phyloP scores from a whole-genome alignment of 1,140 invertebrate genomes.

The Rhopalosiphum padi region DNA sequence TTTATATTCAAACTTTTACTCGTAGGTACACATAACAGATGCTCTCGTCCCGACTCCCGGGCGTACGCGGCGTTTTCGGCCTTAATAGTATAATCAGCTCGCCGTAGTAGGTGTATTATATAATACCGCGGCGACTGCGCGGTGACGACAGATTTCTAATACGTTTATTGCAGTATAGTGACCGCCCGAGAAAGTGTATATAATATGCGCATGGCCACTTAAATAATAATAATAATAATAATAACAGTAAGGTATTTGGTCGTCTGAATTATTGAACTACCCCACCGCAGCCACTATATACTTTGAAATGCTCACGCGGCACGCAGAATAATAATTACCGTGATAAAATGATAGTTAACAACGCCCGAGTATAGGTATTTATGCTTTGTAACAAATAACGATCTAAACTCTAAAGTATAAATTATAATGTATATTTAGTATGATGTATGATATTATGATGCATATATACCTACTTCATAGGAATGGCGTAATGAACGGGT shows the following conservation, averaged over 20 bases:
- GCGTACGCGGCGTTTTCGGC: not conserved
- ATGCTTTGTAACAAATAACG: too few relatives aligned
- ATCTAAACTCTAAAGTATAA: too few relatives aligned
- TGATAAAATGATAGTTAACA: not conserved
- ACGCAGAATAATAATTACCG: not conserved
- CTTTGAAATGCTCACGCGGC: not conserved
- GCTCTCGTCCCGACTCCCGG: conserved; percentile 5
- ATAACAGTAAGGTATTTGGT: not conserved
- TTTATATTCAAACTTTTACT: conserved; percentile 49
- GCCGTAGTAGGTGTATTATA: not conserved
- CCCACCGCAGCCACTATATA: too few relatives aligned
- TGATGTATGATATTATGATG: not conserved
- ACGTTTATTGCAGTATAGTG: not conserved
- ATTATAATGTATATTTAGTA: not conserved
- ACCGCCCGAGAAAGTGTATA: not conserved
- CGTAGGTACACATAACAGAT: conserved; percentile 25
- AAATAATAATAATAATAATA: not conserved
- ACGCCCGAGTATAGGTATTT: not conserved
- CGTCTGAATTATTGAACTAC: not conserved
- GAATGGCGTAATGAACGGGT: not conserved
- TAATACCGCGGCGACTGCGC: not conserved
- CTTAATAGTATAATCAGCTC: not conserved
- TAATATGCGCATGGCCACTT: not conserved
- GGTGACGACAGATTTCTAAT: not conserved
- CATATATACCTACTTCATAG: too few relatives aligned